phyloP scores from a whole-genome alignment of 2,888 invertebrate species.

The Orchestes rusci region DNA sequence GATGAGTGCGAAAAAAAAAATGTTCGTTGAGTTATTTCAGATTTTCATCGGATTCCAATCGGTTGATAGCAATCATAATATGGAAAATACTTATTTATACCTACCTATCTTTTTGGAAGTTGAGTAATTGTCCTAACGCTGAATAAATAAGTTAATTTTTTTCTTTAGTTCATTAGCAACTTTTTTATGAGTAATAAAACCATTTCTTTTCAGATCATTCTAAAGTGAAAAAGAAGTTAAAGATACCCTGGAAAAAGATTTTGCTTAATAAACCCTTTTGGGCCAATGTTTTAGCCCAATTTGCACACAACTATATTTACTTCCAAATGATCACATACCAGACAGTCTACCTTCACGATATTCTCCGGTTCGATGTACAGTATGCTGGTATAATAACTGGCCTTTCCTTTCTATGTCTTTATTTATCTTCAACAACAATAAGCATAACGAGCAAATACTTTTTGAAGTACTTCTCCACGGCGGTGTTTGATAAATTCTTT shows the following conservation, averaged over 20 bases:
- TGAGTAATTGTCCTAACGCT: too few relatives aligned
- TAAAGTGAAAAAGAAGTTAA: too few relatives aligned
- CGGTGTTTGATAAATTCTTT: conserved; percentile 8
- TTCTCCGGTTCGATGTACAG: conserved; percentile 19
- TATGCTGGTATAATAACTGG: conserved; percentile 16
- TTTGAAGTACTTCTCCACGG: conserved; percentile 7
- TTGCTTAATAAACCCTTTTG: conserved; percentile 22
- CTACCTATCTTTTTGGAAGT: too few relatives aligned
- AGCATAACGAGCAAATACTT: conserved; percentile 8
- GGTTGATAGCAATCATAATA: too few relatives aligned
- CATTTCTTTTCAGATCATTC: too few relatives aligned
- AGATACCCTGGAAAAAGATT: conserved; percentile 24
- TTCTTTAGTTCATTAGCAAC: too few relatives aligned
- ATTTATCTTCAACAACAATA: conserved; percentile 12
- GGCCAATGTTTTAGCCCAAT: conserved; percentile 56
- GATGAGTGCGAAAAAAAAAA: too few relatives aligned
- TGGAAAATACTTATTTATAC: too few relatives aligned
- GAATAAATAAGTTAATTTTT: too few relatives aligned
- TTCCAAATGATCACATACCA: conserved; percentile 59
- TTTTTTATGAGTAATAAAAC: too few relatives aligned
- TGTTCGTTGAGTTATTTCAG: too few relatives aligned
- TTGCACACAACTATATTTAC: conserved; percentile 58
- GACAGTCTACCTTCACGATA: conserved; percentile 47
- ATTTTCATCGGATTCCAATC: too few relatives aligned
- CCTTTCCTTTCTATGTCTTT: conserved; percentile 17